Conservation (phyloP, 2,113 vertebrate genomes). For the Phalacrocorax pelagicus region DNA sequence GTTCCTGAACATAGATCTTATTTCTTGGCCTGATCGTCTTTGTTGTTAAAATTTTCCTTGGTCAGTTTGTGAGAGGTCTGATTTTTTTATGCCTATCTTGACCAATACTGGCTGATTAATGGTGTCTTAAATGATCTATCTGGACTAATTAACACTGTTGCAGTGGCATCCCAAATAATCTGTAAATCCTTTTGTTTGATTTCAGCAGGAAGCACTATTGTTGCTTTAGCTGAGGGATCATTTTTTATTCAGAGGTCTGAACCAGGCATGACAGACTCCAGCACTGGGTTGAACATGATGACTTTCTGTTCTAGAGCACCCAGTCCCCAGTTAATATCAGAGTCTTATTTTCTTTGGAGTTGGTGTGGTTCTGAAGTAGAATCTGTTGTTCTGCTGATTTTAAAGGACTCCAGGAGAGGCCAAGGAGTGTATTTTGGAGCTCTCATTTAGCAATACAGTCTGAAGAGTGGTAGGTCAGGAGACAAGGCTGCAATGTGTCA, state of each 20-base stretch:
- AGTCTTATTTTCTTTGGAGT: neutral
- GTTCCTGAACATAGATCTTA: neutral
- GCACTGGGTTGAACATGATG: neutral
- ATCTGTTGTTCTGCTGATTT: neutral
- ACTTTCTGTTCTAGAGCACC: neutral
- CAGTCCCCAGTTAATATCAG: neutral
- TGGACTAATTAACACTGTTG: neutral
- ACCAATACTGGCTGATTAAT: neutral
- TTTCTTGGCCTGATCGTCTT: neutral
- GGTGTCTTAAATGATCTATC: neutral
- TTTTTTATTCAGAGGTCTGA: slow-evolving; percentile 24
- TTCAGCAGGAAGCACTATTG: neutral
- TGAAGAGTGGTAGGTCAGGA: neutral
- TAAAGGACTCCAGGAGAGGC: neutral
- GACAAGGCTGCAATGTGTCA: neutral
- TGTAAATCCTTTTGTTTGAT: neutral
- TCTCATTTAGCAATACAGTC: neutral
- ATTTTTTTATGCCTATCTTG: neutral
- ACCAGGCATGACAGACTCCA: neutral
- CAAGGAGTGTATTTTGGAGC: neutral
- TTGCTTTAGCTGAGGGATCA: slow-evolving; percentile 14
- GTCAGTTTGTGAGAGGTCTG: neutral
- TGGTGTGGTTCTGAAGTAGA: neutral
- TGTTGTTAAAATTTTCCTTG: neutral
- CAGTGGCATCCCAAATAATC: neutral